These are phyloP conservation scores for Germaria angustata DNA, from an alignment of 2,888 invertebrate species.

Conservation along the genomic window DNA sequence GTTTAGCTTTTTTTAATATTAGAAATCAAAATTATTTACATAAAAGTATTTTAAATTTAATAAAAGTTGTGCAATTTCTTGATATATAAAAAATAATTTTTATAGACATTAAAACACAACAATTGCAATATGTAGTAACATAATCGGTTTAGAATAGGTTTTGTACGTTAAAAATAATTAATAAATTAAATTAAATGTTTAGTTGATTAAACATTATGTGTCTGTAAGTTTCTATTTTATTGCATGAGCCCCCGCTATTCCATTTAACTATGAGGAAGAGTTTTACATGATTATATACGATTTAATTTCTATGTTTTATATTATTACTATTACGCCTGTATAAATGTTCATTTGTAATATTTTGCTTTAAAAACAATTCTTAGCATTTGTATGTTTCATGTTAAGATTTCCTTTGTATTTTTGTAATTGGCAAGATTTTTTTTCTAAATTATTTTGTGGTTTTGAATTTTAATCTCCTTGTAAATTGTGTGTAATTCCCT, in stretches of 20 bases:
- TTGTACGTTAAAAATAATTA: slow-evolving; percentile 52
- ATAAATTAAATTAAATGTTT: slow-evolving; percentile 13
- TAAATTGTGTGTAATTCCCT: slow-evolving; percentile 35
- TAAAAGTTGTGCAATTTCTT: slow-evolving; percentile 45
- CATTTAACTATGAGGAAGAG: slow-evolving; percentile 35
- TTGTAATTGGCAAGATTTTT: slow-evolving; percentile 62
- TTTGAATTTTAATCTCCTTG: slow-evolving; percentile 33
- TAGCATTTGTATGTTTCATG: slow-evolving; percentile 31
- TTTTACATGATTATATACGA: slow-evolving; percentile 20
- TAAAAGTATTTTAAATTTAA: slow-evolving; percentile 18
- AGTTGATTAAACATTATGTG: background rate
- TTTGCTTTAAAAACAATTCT: background rate
- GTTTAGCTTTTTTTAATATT: slow-evolving; percentile 34
- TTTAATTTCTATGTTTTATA: slow-evolving; percentile 10
- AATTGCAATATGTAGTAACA: slow-evolving; percentile 27
- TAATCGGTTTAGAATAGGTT: slow-evolving; percentile 19
- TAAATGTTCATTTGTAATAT: slow-evolving; percentile 12
- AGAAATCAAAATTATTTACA: slow-evolving; percentile 42
- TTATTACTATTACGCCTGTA: background rate
- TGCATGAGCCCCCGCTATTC: slow-evolving; percentile 52
- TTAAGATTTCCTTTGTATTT: slow-evolving; percentile 19
- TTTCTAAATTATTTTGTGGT: slow-evolving; percentile 18
- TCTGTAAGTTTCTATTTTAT: slow-evolving; percentile 14
- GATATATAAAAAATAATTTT: background rate
- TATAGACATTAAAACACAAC: slow-evolving; percentile 25